A percentile compares a stretch with the other conserved stretches of the same genome.
Evolutionary conservation across 2,797 vertebrate species (phyloP).

Genomic region (Ataeniobius toweri): DNA sequence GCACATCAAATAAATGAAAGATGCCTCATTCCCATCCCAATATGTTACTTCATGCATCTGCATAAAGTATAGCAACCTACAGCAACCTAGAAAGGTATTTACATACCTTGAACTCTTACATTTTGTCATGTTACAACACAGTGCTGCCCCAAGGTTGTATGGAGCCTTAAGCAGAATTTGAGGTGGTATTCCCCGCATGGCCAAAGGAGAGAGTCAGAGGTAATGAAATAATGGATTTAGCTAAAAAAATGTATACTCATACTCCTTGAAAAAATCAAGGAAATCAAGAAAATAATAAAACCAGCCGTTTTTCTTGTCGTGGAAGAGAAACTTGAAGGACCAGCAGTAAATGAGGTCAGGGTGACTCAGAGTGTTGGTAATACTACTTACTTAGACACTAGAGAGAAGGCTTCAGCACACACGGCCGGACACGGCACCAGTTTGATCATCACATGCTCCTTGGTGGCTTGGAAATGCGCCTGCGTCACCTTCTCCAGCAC

Average conservation of each 20-base stretch:
- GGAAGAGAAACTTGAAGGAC: constrained; percentile 8
- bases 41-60: no score
- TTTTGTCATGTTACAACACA: neutral
- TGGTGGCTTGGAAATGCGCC: constrained; percentile 90
- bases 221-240: no score
- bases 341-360: constrained; percentile 4
- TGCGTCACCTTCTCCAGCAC: constrained; percentile 92
- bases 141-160: no score
- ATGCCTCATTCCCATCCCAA: neutral
- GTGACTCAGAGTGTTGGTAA: neutral
- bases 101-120: neutral
- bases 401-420: constrained; percentile 93
- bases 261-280: no score
- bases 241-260: no score
- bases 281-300: constrained; percentile 4
- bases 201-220: no score
- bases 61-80: neutral
- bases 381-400: constrained; percentile 92
- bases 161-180: no score
- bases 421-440: constrained; percentile 93
- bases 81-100: neutral
- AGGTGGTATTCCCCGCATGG: no score
- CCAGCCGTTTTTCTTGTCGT: constrained; percentile 1
- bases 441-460: constrained; percentile 90
- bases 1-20: neutral